Evolutionary conservation across 2,888 invertebrate genomes (phyloP).

Genomic region (Thymelicus lineola): DNA sequence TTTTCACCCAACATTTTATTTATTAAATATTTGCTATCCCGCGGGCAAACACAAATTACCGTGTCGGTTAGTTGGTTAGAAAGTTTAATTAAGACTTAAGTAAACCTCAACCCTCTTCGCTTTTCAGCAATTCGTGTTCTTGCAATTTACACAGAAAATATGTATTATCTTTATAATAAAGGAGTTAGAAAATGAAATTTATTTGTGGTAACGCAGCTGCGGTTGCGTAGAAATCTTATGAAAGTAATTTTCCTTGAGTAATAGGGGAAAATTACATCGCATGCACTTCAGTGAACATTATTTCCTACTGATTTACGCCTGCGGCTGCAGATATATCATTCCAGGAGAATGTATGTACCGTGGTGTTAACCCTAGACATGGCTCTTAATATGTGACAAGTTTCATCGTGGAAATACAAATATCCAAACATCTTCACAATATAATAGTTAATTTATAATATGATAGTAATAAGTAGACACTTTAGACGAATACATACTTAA

Average conservation of each 20-base stretch:
- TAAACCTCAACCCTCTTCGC: background rate
- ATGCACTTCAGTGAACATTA: background rate
- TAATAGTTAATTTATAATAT: too few relatives aligned
- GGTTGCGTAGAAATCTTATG: background rate
- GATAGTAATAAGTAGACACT: too few relatives aligned
- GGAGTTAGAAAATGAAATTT: background rate
- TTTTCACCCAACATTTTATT: background rate
- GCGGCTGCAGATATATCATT: too few relatives aligned
- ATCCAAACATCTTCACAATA: too few relatives aligned
- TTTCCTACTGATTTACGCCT: too few relatives aligned
- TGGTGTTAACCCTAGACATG: too few relatives aligned
- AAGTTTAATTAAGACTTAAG: background rate
- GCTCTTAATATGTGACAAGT: too few relatives aligned
- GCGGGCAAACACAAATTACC: background rate
- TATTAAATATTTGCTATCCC: background rate
- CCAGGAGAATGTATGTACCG: too few relatives aligned
- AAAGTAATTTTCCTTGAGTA: background rate
- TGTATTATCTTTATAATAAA: conserved; percentile 1
- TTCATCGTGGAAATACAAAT: too few relatives aligned
- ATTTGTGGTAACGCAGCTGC: background rate
- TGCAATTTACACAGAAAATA: conserved; percentile 6
- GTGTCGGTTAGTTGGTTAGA: background rate
- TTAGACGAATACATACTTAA: too few relatives aligned
- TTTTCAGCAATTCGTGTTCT: background rate
- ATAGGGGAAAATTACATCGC: background rate